These are phyloP conservation scores for Scaptodrosophila lebanonensis DNA, from an alignment of 1,140 invertebrate genomes.

Conservation along the genomic window DNA sequence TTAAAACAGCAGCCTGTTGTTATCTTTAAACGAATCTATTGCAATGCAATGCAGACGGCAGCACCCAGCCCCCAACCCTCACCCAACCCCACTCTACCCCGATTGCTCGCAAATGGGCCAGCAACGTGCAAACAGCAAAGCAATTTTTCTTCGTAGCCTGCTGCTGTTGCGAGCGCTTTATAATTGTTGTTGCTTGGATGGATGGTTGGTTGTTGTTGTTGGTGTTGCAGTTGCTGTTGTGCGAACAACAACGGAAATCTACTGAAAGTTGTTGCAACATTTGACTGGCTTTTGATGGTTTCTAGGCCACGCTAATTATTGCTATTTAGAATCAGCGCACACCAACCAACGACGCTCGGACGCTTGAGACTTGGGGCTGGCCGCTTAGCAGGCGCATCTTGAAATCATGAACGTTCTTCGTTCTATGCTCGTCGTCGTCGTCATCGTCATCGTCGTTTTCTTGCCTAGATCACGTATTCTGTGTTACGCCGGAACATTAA, in stretches of 20 bases:
- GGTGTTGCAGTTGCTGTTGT: constrained; percentile 33
- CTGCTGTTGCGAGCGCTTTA: no score
- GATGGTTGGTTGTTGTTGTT: constrained; percentile 18
- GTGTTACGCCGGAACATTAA: constrained; percentile 71
- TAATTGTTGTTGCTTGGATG: constrained; percentile 54
- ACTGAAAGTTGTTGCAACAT: constrained; percentile 27
- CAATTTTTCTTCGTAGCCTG: constrained; percentile 61
- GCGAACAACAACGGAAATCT: constrained; percentile 69
- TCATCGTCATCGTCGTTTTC: no score
- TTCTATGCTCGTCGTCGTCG: no score
- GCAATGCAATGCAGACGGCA: constrained; percentile 17
- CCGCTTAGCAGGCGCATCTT: constrained; percentile 37
- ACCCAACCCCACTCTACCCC: no score
- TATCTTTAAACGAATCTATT: constrained; percentile 66
- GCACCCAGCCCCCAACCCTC: no score
- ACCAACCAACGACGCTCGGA: constrained; percentile 35
- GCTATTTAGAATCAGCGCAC: constrained; percentile 63
- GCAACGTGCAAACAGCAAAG: constrained; percentile 73
- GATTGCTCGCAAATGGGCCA: constrained; percentile 50
- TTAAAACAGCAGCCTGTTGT: constrained; percentile 72
- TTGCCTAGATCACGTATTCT: constrained; percentile 56
- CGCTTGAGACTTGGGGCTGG: not conserved
- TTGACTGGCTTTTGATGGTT: constrained; percentile 58
- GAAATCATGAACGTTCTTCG: no score
- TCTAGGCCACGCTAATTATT: constrained; percentile 75